Base-by-base conservation (phyloP, 2,888 invertebrate genomes). In the Cephus spinipes region DNA sequence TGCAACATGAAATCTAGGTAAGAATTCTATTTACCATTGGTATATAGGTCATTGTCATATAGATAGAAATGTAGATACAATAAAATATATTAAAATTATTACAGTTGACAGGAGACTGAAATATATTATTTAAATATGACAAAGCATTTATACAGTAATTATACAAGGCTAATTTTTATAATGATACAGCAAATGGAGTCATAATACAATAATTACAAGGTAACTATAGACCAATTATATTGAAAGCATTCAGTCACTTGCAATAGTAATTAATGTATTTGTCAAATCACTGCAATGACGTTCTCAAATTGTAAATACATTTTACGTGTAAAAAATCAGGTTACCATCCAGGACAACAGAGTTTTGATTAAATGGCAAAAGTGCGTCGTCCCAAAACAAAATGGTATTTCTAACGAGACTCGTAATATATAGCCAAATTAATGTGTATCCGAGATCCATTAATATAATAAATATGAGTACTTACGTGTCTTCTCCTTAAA, bases 401-500 rank as follows among this genome's bases (percentile, higher is more conserved):
- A 55, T 55, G 23, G 2, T 55, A 55, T 23, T 23, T 9, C 55
- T 23, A 55, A 23, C 55, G 55, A 55, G 23, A 23, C 23, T 23
- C 55, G 23, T 55, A 55, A 55, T 55, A 6, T 15, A 15, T 9
- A 55, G 9, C 55, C 55, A 55, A 55, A 55, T 55, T 23, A 55
- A 55, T 23, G 9, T 55, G 23, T 55, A 23, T 55, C 23, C 23
- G 23, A 55, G 2, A 23, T 55, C 23, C 23, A 2, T 23, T 23
- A 55, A 55, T 9, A 9, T 23, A 23, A 23, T 55, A 55, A 55
- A 55, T 55, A 9, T 2, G 32, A 69, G 32, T 81, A 83, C 83
- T 81, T 79, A 83, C 83, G 77, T 77, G 77, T 83, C 68, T 15
- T 55, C 23, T 36, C 68, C 55, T 55, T 75, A 75, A 32, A 55